Percentiles rank a stretch among this genome's conserved stretches.
Evolutionary conservation across 2,797 vertebrate genomes (phyloP).

Genomic region (Trachurus trachurus): DNA sequence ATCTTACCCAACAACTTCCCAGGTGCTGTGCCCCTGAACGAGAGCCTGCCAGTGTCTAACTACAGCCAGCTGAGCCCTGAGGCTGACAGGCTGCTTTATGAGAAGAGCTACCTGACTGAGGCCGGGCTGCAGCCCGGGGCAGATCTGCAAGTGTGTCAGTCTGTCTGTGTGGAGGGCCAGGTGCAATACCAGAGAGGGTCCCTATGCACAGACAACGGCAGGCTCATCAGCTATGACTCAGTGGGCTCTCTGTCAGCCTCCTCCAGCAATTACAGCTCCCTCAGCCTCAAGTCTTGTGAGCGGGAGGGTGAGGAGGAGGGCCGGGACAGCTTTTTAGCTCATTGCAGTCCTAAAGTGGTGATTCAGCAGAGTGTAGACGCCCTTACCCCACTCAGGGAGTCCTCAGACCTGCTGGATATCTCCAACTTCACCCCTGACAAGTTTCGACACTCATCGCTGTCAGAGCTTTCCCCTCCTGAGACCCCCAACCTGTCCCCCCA

Average conservation of each 20-base stretch:
- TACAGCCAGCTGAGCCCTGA: conserved; percentile 92
- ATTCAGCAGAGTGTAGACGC: conserved; percentile 98
- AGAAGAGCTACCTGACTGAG: conserved; percentile 93
- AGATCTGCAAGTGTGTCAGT: conserved; percentile 95
- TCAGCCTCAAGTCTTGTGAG: conserved; percentile 96
- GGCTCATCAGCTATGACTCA: conserved; percentile 98
- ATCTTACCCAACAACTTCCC: conserved; percentile 90
- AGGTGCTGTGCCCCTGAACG: conserved; percentile 84
- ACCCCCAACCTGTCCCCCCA: conserved; percentile 98
- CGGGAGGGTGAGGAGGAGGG: conserved; percentile 96
- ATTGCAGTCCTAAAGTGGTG: conserved; percentile 99
- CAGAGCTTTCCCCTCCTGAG: conserved; percentile 97
- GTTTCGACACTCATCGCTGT: conserved; percentile 97
- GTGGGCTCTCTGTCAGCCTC: conserved; percentile 95
- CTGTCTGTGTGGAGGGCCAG: conserved; percentile 92
- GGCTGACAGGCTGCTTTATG: conserved; percentile 92
- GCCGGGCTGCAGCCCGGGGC: conserved; percentile 91
- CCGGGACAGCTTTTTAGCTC: conserved; percentile 96
- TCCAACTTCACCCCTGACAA: conserved; percentile 99
- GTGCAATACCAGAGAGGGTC: conserved; percentile 96
- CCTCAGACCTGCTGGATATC: conserved; percentile 98
- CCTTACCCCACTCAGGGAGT: conserved; percentile 96
- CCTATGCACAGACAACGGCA: conserved; percentile 93
- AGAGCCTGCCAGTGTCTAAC: conserved; percentile 89
- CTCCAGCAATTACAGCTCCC: conserved; percentile 97